These are phyloP conservation scores for Stichodactyla helianthus DNA, from an alignment of 64 coral and sea anemone genomes.

Conservation along the genomic window DNA sequence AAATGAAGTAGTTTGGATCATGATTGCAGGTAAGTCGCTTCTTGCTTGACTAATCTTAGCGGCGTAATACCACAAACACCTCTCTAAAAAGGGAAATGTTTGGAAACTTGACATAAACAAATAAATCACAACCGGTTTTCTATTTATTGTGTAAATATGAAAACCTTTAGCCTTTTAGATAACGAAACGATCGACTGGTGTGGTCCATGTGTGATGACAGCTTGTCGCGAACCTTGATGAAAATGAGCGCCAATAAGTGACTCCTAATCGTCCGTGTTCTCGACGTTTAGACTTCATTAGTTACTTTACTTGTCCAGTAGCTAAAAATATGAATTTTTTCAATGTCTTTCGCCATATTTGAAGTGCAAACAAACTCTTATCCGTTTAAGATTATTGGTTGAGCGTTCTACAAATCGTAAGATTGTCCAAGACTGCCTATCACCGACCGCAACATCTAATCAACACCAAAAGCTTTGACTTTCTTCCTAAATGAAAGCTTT, in stretches of 20 bases:
- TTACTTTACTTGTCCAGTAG: neutral
- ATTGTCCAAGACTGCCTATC: neutral
- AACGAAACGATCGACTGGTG: neutral
- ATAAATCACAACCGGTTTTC: slow-evolving; percentile 4
- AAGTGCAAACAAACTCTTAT: neutral
- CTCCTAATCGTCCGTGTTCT: too few relatives aligned
- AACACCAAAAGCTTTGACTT: neutral
- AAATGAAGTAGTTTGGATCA: neutral
- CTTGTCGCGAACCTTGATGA: neutral
- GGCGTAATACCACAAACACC: neutral
- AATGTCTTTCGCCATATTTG: neutral
- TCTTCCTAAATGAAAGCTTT: too few relatives aligned
- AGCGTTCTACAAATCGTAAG: neutral
- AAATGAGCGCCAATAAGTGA: neutral
- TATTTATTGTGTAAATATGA: neutral
- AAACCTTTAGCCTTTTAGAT: slow-evolving; percentile 5
- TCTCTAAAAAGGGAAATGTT: neutral
- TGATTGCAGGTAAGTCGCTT: neutral
- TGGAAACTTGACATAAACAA: slow-evolving; percentile 2
- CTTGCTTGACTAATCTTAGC: neutral
- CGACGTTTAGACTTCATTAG: neutral
- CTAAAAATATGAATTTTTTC: neutral
- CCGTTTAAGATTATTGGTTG: neutral
- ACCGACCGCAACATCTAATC: neutral
- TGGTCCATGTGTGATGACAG: neutral